Conservation (phyloP, 2,113 vertebrate species). For the Hippolais icterina region DNA sequence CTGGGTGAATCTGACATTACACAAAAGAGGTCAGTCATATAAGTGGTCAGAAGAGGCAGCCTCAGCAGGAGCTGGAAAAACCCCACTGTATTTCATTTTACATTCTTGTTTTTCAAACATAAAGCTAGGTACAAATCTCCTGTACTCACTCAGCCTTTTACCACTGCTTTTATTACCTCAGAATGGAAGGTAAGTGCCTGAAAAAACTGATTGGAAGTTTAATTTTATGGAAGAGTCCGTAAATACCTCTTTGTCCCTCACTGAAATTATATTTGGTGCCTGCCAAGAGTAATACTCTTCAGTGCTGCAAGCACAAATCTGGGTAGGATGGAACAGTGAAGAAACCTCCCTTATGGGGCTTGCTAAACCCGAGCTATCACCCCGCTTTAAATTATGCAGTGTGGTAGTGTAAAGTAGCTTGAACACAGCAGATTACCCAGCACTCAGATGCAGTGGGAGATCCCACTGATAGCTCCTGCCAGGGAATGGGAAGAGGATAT, state of each 20-base stretch:
- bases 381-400: slow-evolving; percentile 54
- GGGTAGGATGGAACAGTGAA: background rate
- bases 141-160: background rate
- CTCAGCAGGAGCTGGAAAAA: background rate
- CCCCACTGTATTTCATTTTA: background rate
- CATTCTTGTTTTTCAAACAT: background rate
- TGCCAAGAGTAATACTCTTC: slow-evolving; percentile 7
- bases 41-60: background rate
- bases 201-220: background rate
- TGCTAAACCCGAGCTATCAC: slow-evolving; percentile 19
- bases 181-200: background rate
- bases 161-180: background rate
- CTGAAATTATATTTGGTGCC: slow-evolving; percentile 37
- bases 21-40: background rate
- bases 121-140: background rate
- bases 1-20: background rate
- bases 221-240: slow-evolving; percentile 14
- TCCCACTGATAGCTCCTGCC: slow-evolving; percentile 34
- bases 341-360: slow-evolving; percentile 44
- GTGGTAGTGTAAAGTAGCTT: slow-evolving; percentile 27
- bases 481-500: slow-evolving; percentile 9
- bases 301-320: slow-evolving; percentile 17
- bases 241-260: slow-evolving; percentile 20
- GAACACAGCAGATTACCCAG: slow-evolving; percentile 53
- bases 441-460: background rate